Evolutionary conservation across 2,113 vertebrate genomes (phyloP).

Genomic region (Prionailurus viverrinus): DNA sequence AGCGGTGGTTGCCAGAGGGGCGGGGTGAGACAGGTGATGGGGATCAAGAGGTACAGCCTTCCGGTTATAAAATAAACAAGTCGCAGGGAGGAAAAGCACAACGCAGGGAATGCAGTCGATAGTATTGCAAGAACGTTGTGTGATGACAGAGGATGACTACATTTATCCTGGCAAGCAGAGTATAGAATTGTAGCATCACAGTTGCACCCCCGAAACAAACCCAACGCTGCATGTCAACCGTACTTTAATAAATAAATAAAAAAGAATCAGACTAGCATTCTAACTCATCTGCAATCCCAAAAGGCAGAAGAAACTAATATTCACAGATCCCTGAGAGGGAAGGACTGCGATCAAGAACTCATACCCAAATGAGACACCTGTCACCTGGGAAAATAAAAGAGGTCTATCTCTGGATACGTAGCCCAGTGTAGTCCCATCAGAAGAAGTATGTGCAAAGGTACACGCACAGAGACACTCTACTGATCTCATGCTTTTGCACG

Average conservation of each 20-base stretch:
- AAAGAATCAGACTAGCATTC: background rate
- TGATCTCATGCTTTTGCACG: background rate
- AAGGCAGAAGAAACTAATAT: background rate
- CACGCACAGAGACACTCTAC: background rate
- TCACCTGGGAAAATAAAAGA: background rate
- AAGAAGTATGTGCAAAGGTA: background rate
- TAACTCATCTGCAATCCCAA: background rate
- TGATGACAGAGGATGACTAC: background rate
- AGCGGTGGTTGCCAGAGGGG: background rate
- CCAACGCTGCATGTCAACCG: background rate
- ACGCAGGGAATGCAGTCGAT: background rate
- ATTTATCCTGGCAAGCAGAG: background rate
- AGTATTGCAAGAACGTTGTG: background rate
- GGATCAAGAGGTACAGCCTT: background rate
- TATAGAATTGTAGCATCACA: background rate
- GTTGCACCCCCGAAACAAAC: background rate
- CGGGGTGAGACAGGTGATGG: background rate
- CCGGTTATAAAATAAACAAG: background rate
- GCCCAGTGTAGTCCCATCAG: background rate
- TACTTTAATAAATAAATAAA: background rate
- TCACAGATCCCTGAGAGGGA: background rate
- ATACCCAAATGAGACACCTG: background rate
- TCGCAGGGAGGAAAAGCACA: background rate
- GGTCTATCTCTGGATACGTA: background rate
- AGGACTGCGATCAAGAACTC: background rate